Evolutionary conservation across 2,888 invertebrate species (phyloP), one percentile per base, ranked within the genome.

Genomic region (Coelopa pilipes): DNA sequence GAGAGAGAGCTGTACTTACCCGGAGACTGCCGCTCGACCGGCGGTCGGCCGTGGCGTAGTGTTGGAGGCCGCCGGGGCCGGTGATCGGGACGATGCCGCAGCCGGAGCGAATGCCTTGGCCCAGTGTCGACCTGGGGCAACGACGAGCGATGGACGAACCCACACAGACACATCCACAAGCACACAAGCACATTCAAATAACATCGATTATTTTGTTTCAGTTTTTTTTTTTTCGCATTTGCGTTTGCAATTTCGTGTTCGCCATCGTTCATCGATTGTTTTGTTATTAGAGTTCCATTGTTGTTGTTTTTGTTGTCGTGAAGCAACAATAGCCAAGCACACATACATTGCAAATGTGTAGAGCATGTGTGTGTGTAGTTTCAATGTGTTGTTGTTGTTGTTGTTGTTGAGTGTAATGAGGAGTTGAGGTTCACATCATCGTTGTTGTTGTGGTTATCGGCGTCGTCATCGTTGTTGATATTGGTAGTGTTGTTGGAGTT

Each of bases 71-170:
- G 79, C 87, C 86, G 53, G 87, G 87, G 82, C 87, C 87, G 72
- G 87, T 87, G 70, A 87, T 82, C 63, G 87, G 87, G 79, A 87
- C 87, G 83, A 88, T 86, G 82, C 86, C 86, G 82, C 88, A 88
- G 82, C 87, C 87, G 80, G 87, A 87, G 76, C 88, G 86, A 78
- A 88, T 88, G 82, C 88, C 88, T 86, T 88, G 88, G 83, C 88
- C 87, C 85, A 88, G 86, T 79, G 87, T 87, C 81, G 88, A 83
- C 86, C 88, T 88, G 82, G 76, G 76, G 72, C 71, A 71, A 60
- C 34, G 34, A 34, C 34, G 34, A 34, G 34, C 34, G 34, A 34
- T 7, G 34, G 7, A 34, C 34, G 34, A 34, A 7, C 34, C 4
- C 34, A 34, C 34, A 34, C 34, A 34, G n/a, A 72, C 46, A 55